phyloP scores from a whole-genome alignment of 1,140 invertebrate species.

The Cydia pomonella region DNA sequence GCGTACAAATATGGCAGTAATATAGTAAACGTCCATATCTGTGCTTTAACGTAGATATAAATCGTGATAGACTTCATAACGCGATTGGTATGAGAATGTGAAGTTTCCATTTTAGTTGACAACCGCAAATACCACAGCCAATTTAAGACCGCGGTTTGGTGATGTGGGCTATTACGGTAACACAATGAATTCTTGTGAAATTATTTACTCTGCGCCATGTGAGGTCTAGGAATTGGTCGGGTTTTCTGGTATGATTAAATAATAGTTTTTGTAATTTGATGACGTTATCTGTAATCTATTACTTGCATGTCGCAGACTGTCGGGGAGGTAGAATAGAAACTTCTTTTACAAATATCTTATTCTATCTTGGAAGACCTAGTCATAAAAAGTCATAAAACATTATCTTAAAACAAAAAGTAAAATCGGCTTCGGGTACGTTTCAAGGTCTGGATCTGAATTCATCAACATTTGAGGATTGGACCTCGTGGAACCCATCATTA shows the following conservation, averaged over 20 bases:
- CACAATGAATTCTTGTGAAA: conserved; percentile 7
- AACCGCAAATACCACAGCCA: conserved; percentile 15
- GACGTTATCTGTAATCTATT: neutral
- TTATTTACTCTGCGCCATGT: conserved; percentile 3
- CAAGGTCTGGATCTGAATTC: no score
- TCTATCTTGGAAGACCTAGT: no score
- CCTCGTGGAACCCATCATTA: no score
- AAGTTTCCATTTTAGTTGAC: neutral
- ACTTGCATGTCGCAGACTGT: neutral
- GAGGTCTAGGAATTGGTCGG: neutral
- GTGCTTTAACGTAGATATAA: no score
- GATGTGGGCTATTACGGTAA: neutral
- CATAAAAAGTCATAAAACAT: no score
- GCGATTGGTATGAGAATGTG: conserved; percentile 5
- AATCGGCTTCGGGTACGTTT: no score
- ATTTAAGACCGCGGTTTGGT: neutral
- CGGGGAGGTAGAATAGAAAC: no score
- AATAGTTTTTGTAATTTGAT: neutral
- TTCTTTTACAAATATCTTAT: no score
- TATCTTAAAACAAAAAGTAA: no score
- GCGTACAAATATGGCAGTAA: no score
- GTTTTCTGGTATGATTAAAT: neutral
- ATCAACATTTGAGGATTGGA: no score
- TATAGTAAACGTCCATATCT: no score
- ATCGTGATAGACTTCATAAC: neutral